Evolutionary conservation across 1,140 invertebrate genomes (phyloP), one percentile per base, ranked within the genome.

Genomic region (Rhopalosiphum maidis): DNA sequence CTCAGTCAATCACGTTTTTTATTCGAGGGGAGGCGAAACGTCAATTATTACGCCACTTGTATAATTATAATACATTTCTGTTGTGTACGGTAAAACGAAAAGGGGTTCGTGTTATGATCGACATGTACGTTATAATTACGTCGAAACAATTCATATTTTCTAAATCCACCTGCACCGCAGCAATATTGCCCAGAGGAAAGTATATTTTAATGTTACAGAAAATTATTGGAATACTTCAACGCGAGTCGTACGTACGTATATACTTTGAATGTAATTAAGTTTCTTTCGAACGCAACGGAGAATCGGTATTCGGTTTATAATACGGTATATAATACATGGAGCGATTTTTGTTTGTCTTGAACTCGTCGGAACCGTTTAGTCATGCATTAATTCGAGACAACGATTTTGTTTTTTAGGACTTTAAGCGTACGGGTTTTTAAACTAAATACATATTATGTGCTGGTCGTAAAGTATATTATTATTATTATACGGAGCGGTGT

Each of bases 1-100:
- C 48, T 89, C 88, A 54, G 88, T 89, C 88, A 89, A 89, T 89
- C 88, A 55, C 88, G 88, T 89, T 89, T 89, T 41, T 88, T 54
- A 54, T 89, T 35, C 87, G 48, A 54, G 48, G 48, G 86, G 87
- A 89, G 88, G 48, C 35, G n/a, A 55, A 54, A 54, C 87, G 87
- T 89, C 87, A 54, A 89, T 89, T 89, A 89, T 55, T 89, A 55
- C 35, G 46, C 48, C 88, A 89, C 51, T 89, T 37, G n/a, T 89
- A 55, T 89, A 55, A 89, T 89, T 89, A 89, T 55, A 89, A 89
- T 89, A 89, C 15, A 55, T 89, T 54, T 89, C 23, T 55, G 51
- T 89, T 54, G 35, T 54, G 7, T 55, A 89, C 51, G 35, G 37
- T 41, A 89, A 22, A 37, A 89, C 35, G 88, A 89, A 89, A 89